A percentile compares a stretch with the other conserved stretches of the same genome.
phyloP scores from a whole-genome alignment of 2,797 vertebrate genomes.

The Vipera latastei region DNA sequence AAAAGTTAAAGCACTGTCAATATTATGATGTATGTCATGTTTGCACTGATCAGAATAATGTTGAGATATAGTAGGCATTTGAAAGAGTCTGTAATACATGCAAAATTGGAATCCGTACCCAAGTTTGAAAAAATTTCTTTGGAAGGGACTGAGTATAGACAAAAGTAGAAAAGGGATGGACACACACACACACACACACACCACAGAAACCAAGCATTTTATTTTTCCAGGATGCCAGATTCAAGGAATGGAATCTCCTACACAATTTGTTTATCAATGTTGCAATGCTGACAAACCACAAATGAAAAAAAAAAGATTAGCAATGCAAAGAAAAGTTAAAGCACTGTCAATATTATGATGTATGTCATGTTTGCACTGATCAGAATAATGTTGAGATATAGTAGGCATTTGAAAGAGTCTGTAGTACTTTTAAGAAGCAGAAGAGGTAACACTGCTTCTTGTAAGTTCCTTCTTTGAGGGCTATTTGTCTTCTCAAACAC shows the following conservation, averaged over 20 bases:
- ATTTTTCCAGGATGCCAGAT: neutral
- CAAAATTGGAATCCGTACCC: neutral
- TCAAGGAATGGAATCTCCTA: neutral
- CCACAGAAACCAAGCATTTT: neutral
- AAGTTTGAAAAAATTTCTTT: neutral
- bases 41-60: neutral
- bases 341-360: neutral
- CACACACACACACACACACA: too few relatives aligned
- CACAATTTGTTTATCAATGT: neutral
- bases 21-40: neutral
- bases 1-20: neutral
- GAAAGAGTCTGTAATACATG: neutral
- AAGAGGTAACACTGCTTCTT: neutral
- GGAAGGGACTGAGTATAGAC: neutral
- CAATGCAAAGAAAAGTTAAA: neutral
- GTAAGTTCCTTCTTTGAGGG: neutral
- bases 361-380: neutral
- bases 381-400: neutral
- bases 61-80: neutral
- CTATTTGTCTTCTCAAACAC: neutral
- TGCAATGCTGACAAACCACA: conserved; percentile 2
- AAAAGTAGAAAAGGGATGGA: too few relatives aligned
- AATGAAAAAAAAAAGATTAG: neutral
- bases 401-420: neutral
- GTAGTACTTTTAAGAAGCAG: neutral